Percentiles rank a stretch among this genome's conserved stretches.
Conservation (phyloP, 2,797 vertebrate genomes). For the Pseudochirops corinnae region DNA sequence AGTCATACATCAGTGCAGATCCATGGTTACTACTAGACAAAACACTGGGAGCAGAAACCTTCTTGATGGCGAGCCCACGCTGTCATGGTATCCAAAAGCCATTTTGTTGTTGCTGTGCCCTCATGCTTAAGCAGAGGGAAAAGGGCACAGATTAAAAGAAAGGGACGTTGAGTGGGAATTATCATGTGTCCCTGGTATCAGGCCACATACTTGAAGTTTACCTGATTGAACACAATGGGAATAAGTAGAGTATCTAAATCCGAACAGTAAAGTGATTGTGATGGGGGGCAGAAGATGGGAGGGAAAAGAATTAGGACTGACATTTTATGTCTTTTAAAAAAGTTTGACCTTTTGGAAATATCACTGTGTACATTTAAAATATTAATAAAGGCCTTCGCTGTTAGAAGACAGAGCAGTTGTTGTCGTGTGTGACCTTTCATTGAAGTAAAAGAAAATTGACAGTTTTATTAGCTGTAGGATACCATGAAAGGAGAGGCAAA, state of each 20-base stretch:
- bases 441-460: slow-evolving; percentile 88
- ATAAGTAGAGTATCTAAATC: slow-evolving; percentile 74
- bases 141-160: background rate
- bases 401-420: slow-evolving; percentile 84
- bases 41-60: background rate
- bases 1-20: background rate
- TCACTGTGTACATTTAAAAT: slow-evolving; percentile 97
- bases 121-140: slow-evolving; percentile 8
- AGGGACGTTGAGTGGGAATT: background rate
- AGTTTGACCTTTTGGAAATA: slow-evolving; percentile 95
- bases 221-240: slow-evolving; percentile 74
- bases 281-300: slow-evolving; percentile 58
- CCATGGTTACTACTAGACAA: background rate
- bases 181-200: background rate
- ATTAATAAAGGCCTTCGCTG: slow-evolving; percentile 92
- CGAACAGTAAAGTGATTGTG: slow-evolving; percentile 66
- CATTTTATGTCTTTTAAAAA: slow-evolving; percentile 90
- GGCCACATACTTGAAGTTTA: slow-evolving; percentile 57
- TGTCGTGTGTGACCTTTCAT: slow-evolving; percentile 88
- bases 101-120: background rate
- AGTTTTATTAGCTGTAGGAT: slow-evolving; percentile 86
- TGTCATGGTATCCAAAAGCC: slow-evolving; percentile 35
- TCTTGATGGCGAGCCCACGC: background rate
- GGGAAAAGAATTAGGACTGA: slow-evolving; percentile 81
- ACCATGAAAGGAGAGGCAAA: slow-evolving; percentile 75